Conservation (phyloP, 2,888 invertebrate genomes). For the Onthophagus sagittarius region DNA sequence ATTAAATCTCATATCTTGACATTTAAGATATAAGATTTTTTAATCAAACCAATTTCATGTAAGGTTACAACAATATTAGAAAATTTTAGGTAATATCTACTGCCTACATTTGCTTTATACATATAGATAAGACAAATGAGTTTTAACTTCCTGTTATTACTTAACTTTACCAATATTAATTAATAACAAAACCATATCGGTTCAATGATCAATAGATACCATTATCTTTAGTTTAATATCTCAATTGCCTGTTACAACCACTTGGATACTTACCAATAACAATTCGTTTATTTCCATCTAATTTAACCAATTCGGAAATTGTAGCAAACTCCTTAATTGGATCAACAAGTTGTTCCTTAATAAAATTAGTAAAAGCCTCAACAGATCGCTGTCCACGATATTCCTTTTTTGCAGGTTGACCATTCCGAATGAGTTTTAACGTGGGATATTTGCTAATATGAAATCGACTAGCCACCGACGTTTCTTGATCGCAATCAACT, state of each 20-base stretch:
- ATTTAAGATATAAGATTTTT: too few species aligned
- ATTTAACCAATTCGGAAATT: conserved; percentile 66
- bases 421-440: conserved; percentile 89
- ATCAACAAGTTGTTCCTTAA: conserved; percentile 84
- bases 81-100: too few species aligned
- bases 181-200: too few species aligned
- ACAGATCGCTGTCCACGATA: conserved; percentile 86
- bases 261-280: conserved; percentile 63
- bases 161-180: too few species aligned
- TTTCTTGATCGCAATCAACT: conserved; percentile 95
- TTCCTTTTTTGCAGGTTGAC: conserved; percentile 83
- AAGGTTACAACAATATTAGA: too few species aligned
- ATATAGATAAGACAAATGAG: too few species aligned
- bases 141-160: too few species aligned
- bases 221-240: too few species aligned
- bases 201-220: too few species aligned
- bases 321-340: conserved; percentile 75
- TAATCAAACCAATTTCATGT: too few species aligned
- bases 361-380: conserved; percentile 85
- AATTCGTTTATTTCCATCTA: conserved; percentile 78
- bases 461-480: conserved; percentile 81
- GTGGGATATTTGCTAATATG: conserved; percentile 99
- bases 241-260: background rate
- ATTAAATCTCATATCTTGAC: too few species aligned
- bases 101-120: too few species aligned